These are phyloP conservation scores for Drosophila trichaetosa DNA, from an alignment of 2,888 invertebrate genomes.

Conservation along the genomic window DNA sequence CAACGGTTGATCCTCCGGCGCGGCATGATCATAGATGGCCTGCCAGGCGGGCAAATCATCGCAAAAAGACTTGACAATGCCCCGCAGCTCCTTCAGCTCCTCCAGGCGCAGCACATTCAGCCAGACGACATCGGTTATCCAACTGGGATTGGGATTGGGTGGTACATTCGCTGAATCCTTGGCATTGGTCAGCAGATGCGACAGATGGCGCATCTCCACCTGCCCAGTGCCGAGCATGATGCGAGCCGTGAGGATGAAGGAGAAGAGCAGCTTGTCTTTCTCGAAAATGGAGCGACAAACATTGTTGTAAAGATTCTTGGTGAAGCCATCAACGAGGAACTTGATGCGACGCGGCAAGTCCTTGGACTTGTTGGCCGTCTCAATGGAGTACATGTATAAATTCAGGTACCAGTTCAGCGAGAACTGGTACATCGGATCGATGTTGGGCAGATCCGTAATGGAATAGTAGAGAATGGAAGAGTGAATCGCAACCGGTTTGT, in stretches of 20 bases:
- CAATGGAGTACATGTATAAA: conserved; percentile 86
- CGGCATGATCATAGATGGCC: conserved; percentile 88
- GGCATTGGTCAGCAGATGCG: conserved; percentile 90
- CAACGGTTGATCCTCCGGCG: conserved; percentile 89
- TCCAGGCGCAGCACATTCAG: conserved; percentile 91
- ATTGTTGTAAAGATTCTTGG: conserved; percentile 92
- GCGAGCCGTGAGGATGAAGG: conserved; percentile 90
- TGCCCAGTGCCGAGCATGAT: conserved; percentile 88
- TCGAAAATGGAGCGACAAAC: conserved; percentile 96
- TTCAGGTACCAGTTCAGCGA: conserved; percentile 96
- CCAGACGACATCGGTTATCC: conserved; percentile 94
- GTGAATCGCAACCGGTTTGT: conserved; percentile 94
- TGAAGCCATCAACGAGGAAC: conserved; percentile 93
- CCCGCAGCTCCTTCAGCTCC: conserved; percentile 87
- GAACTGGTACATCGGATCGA: conserved; percentile 98
- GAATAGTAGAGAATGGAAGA: conserved; percentile 96
- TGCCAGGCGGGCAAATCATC: conserved; percentile 86
- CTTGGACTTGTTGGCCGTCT: conserved; percentile 86
- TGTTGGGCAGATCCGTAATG: conserved; percentile 92
- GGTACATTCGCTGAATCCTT: conserved; percentile 78
- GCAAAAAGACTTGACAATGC: conserved; percentile 88
- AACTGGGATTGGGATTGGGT: conserved; percentile 90
- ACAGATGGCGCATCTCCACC: conserved; percentile 89
- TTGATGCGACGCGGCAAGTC: conserved; percentile 90
- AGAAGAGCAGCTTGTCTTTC: conserved; percentile 94